Percentiles rank a stretch among this genome's conserved stretches.
phyloP scores from a whole-genome alignment of 2,797 vertebrate genomes.

The Sitta carolinensis region DNA sequence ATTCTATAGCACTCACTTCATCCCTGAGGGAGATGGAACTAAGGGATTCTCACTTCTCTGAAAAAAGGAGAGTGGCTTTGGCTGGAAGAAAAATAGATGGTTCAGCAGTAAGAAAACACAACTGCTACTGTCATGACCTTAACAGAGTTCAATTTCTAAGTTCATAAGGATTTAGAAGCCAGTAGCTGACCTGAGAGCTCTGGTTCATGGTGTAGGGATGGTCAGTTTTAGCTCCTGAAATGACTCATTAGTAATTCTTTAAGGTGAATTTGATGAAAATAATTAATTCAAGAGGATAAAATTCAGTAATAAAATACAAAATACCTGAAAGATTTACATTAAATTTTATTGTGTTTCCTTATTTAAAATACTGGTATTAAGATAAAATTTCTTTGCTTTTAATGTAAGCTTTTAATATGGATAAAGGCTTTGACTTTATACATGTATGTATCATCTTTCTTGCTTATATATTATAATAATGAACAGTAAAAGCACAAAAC shows the following conservation, averaged over 20 bases:
- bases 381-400: rapidly evolving
- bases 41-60: too few species aligned
- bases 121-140: background rate
- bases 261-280: background rate
- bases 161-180: background rate
- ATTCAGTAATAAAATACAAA: background rate
- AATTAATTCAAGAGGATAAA: background rate
- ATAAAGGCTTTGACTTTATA: background rate
- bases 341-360: background rate
- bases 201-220: background rate
- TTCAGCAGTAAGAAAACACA: background rate
- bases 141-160: background rate
- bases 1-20: background rate
- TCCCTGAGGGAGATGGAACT: rapidly evolving
- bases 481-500: background rate
- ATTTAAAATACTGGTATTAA: background rate
- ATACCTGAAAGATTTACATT: background rate
- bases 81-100: background rate
- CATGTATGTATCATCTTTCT: background rate
- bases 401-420: background rate
- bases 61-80: background rate
- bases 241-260: background rate
- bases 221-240: background rate
- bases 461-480: background rate
- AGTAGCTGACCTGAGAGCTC: background rate